Conservation (phyloP, 1,140 invertebrate species). For the Rhopalosiphum maidis region DNA sequence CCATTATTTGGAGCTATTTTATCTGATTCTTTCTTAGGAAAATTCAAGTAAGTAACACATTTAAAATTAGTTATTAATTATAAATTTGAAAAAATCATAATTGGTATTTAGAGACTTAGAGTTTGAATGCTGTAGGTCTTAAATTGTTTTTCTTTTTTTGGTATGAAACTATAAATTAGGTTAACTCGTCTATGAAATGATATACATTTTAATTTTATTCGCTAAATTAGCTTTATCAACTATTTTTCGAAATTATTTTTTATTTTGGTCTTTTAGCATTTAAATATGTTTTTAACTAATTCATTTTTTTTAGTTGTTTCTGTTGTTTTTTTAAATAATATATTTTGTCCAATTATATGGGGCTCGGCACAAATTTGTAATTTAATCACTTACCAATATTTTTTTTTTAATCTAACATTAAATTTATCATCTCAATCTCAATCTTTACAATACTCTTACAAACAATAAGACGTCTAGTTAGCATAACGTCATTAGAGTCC, state of each 20-base stretch:
- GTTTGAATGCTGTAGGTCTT: background rate
- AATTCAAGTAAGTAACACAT: conserved; percentile 65
- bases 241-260: no score
- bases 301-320: no score
- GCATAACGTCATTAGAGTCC: background rate
- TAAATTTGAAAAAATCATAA: background rate
- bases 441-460: background rate
- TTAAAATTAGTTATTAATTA: background rate
- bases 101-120: background rate
- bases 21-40: conserved; percentile 80
- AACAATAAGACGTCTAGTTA: no score
- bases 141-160: background rate
- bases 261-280: no score
- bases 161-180: background rate
- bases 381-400: background rate
- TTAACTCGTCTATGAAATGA: background rate
- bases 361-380: background rate
- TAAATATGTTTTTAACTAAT: no score
- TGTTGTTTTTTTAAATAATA: no score
- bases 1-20: conserved; percentile 86
- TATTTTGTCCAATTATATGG: no score
- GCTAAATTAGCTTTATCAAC: no score
- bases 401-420: background rate
- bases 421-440: background rate
- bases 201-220: background rate